These are phyloP conservation scores for Paramuricea clavata DNA, from an alignment of 92 coral and sea anemone genomes.

Conservation along the genomic window DNA sequence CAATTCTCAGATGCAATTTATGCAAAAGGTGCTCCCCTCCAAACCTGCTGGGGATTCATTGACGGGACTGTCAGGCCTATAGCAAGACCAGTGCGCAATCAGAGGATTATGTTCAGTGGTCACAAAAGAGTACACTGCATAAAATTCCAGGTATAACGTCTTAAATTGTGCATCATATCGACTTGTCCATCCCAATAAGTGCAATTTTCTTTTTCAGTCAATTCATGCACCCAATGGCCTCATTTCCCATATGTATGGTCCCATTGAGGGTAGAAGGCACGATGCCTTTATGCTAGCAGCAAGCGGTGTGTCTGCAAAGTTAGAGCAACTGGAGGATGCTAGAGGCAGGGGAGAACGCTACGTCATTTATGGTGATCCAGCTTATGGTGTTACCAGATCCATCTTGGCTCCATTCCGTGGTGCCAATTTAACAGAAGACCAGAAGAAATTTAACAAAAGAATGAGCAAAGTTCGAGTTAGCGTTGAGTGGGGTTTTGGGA, in stretches of 20 bases:
- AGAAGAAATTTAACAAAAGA: constrained; percentile 62
- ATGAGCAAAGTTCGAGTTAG: constrained; percentile 77
- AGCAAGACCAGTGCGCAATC: constrained; percentile 69
- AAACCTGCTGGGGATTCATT: constrained; percentile 72
- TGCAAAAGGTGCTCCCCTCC: constrained; percentile 67
- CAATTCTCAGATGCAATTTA: constrained; percentile 24
- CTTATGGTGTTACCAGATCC: constrained; percentile 68
- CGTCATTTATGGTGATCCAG: constrained; percentile 69
- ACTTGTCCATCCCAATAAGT: background rate
- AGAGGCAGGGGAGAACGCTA: constrained; percentile 71
- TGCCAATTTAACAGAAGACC: constrained; percentile 68
- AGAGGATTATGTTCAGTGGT: constrained; percentile 72
- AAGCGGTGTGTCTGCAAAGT: constrained; percentile 65
- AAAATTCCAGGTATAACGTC: constrained; percentile 62
- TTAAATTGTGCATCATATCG: background rate
- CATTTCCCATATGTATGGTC: constrained; percentile 72
- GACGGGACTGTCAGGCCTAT: constrained; percentile 74
- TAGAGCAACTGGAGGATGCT: constrained; percentile 55
- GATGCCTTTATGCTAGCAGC: constrained; percentile 74
- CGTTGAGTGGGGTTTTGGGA: constrained; percentile 84
- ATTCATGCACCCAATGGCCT: constrained; percentile 28
- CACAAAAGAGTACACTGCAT: constrained; percentile 74
- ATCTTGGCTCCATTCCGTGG: constrained; percentile 71
- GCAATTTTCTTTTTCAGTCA: constrained; percentile 17
- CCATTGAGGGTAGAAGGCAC: constrained; percentile 65